Evolutionary conservation across 2,888 invertebrate species (phyloP).

Genomic region (Gibbula magus): DNA sequence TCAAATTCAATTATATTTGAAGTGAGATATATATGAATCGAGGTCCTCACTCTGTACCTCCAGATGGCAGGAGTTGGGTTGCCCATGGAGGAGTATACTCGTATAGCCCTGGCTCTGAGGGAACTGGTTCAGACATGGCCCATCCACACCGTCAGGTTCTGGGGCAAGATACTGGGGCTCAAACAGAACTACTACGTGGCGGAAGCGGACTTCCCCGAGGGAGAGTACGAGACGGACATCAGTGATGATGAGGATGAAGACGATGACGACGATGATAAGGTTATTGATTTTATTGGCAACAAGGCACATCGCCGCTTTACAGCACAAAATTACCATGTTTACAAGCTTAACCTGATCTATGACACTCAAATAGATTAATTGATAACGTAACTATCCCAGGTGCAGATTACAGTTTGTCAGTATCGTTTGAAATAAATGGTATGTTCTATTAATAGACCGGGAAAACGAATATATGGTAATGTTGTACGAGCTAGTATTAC

Average conservation of each 20-base stretch:
- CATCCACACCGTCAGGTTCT: conserved; percentile 77
- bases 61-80: conserved; percentile 84
- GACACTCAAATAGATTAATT: no score
- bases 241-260: conserved; percentile 45
- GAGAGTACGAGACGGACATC: conserved; percentile 79
- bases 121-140: conserved; percentile 77
- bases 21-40: neutral
- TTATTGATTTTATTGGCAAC: neutral
- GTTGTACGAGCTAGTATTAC: no score
- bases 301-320: no score
- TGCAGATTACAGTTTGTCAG: no score
- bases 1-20: neutral
- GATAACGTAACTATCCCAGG: no score
- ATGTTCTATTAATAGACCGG: no score
- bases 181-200: conserved; percentile 85
- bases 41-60: conserved; percentile 39
- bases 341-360: no score
- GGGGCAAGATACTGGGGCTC: conserved; percentile 88
- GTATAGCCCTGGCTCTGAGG: conserved; percentile 83
- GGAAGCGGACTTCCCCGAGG: conserved; percentile 83
- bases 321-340: no score
- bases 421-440: no score
- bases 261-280: conserved; percentile 29
- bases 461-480: no score
- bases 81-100: conserved; percentile 83